Percentiles rank a stretch among this genome's conserved stretches.
Conservation (phyloP, 1,140 invertebrate species). For the Brachionus paranguensis region DNA sequence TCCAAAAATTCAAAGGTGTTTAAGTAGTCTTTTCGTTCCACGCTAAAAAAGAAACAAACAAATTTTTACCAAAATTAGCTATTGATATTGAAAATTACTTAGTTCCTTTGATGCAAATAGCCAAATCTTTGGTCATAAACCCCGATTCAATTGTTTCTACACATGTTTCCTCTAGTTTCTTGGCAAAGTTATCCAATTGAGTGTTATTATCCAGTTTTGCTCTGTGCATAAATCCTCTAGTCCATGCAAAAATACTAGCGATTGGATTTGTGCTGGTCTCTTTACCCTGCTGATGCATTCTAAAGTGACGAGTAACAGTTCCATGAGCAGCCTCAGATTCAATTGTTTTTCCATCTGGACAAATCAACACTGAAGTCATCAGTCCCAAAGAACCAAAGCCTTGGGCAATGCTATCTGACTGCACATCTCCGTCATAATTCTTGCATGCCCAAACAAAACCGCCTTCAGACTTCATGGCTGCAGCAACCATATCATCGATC, state of each 20-base stretch:
- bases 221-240: conserved; percentile 78
- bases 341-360: conserved; percentile 57
- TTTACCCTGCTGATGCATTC: conserved; percentile 59
- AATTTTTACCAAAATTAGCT: neutral
- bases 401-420: conserved; percentile 93
- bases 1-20: conserved; percentile 97
- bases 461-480: conserved; percentile 91
- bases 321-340: conserved; percentile 57
- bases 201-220: conserved; percentile 84
- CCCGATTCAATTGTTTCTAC: conserved; percentile 87
- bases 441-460: conserved; percentile 99
- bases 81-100: neutral
- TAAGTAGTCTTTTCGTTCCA: conserved; percentile 78
- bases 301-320: conserved; percentile 56
- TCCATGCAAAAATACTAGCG: conserved; percentile 98
- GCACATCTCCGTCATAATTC: conserved; percentile 98
- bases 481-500: conserved; percentile 99
- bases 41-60: conserved; percentile 51
- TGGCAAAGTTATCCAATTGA: conserved; percentile 68
- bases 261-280: conserved; percentile 97
- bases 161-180: conserved; percentile 80
- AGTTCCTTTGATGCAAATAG: conserved; percentile 87
- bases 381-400: conserved; percentile 61
- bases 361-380: conserved; percentile 56
- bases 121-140: conserved; percentile 96